Evolutionary conservation across 2,113 vertebrate species (phyloP), one percentile per base, ranked within the genome.

Genomic region (Malurus melanocephalus): DNA sequence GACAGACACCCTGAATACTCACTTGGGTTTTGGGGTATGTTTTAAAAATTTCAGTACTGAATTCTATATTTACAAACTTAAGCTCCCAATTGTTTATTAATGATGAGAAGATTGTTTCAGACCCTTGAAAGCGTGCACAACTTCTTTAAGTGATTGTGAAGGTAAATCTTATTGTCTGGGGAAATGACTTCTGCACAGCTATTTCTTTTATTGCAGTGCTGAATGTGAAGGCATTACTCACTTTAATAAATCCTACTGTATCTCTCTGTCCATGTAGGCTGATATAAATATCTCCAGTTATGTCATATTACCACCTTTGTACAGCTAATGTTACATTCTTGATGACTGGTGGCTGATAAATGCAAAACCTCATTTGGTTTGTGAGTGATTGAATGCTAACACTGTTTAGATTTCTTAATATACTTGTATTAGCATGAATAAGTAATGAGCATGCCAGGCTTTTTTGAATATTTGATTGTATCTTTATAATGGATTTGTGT

Each of bases 351-450:
- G 97, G 94, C 97, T 98, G 98, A 99, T 98, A 98, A 98, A 99
- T 99, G 98, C 96, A 96, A 96, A 96, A 97, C 95, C 97, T 98
- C 98, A 99, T 99, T 98, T 98, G 97, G 97, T 97, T 95, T 98
- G 98, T 98, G 98, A 99, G 97, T 99, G 99, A 99, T 98, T 98
- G 98, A 98, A 98, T 89, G 91, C 98, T 97, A 98, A 99, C 98
- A 97, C 98, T 98, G 98, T 98, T 99, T 98, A 98, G 98, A 98
- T 99, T 98, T 98, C 98, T 99, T 99, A 99, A 98, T 99, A 99
- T 99, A 98, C 98, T 99, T 98, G 97, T 99, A 99, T 99, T 99
- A 99, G 98, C 98, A 98, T 98, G 98, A 98, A 99, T 99, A 99
- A 99, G 98, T 99, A 99, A 99, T 98, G 97, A 98, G 97, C 86